These are phyloP conservation scores for Pelvicachromis taeniatus DNA, from an alignment of 2,113 vertebrate species.

Conservation along the genomic window DNA sequence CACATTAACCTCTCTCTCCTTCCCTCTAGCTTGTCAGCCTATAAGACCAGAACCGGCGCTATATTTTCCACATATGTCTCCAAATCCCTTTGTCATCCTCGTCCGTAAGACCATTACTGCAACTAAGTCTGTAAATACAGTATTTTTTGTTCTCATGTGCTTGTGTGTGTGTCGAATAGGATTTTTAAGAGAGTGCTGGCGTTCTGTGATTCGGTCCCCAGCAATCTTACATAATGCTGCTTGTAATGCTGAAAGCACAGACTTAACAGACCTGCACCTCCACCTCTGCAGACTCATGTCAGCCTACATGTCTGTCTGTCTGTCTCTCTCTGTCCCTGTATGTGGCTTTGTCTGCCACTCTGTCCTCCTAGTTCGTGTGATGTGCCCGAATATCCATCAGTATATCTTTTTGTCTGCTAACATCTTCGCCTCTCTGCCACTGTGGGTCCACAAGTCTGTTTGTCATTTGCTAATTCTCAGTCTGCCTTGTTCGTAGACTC, in stretches of 20 bases:
- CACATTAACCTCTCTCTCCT: not conserved
- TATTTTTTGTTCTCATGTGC: not conserved
- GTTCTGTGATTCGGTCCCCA: constrained; percentile 1
- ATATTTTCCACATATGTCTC: not conserved
- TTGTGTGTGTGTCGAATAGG: not conserved
- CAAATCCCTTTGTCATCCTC: not conserved
- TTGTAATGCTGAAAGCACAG: constrained; percentile 47
- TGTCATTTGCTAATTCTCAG: not conserved
- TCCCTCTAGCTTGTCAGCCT: not conserved
- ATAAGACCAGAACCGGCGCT: not conserved
- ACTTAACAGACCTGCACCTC: constrained; percentile 18
- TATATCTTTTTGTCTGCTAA: not conserved
- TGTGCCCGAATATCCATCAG: not conserved
- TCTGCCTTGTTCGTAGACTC: not conserved
- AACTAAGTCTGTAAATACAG: constrained; percentile 4
- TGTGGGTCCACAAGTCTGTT: not conserved
- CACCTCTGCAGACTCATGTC: constrained; percentile 34
- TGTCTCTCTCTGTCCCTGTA: not conserved
- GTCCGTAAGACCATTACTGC: not conserved
- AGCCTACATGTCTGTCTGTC: not conserved
- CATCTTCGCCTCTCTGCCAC: not conserved
- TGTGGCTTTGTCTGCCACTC: not conserved
- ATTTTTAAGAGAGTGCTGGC: constrained; percentile 12
- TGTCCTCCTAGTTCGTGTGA: not conserved
- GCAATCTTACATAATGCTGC: constrained; percentile 47